Base-by-base conservation (phyloP, 92 coral and sea anemone genomes). In the Epizoanthus stellaris region DNA sequence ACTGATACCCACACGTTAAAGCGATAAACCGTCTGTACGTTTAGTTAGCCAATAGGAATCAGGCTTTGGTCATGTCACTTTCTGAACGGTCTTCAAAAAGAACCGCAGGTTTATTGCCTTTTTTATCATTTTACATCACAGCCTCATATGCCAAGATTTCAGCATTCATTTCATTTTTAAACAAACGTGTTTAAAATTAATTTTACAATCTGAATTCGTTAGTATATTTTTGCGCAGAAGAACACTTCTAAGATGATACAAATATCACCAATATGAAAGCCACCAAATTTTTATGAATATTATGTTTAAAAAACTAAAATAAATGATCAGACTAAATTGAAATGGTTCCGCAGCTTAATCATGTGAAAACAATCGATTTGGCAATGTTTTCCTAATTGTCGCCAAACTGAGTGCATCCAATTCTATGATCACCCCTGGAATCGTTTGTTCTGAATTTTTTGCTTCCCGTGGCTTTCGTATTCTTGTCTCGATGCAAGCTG, bases 71-170 rank as follows among this genome's bases (percentile, higher is more conserved):
- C 71, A 63, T 79, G 83, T 42, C 59, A 79, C 49, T 79, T 79
- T 63, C 71, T 63, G 58, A 79, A 63, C 43, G n/a, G 61, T 79
- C 83, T 63, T 79, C 83, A 79, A 79, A 79, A 63, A 79, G 83
- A 79, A 62, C 83, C 83, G 83, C 83, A 63, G 17, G 45, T 56
- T 79, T 70, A 79, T 79, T 64, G 71, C 43, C 38, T 79, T 79
- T 30, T 79, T 79, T 79, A 79, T 79, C 83, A 62, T 62, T 79
- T 62, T 79, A 61, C n/a, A 79, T 63, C 72, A 21, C 72, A 63
- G 61, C 65, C 65, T 79, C 72, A 62, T 71, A 79, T 79, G 25
- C 71, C 71, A 45, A 45, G 39, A 79, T 45, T 70, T 62, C 65
- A n/a, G 5, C 71, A 70, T n/a, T 63, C 72, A 79, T 63, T 62